Conservation (phyloP, 1,140 invertebrate genomes). For the Drosophila baimaii region DNA sequence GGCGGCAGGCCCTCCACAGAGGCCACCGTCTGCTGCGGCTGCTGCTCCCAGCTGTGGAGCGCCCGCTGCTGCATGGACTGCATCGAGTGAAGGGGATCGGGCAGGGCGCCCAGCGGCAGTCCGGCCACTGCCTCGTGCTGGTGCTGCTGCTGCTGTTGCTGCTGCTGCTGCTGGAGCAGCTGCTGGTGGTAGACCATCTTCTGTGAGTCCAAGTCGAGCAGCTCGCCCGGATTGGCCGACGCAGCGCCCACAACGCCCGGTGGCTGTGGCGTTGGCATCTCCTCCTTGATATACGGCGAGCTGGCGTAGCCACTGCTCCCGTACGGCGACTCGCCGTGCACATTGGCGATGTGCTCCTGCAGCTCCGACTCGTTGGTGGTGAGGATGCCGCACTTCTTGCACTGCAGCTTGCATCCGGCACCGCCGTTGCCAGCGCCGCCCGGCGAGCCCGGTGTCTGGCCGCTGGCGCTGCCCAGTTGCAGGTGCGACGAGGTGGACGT, state of each 20-base stretch:
- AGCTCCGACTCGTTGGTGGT: conserved; percentile 89
- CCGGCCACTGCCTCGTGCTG: conserved; percentile 57
- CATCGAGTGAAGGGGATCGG: conserved; percentile 80
- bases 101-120: conserved; percentile 48
- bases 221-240: conserved; percentile 86
- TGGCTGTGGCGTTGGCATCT: conserved; percentile 65
- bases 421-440: conserved; percentile 82
- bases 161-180: conserved; percentile 62
- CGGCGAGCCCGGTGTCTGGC: conserved; percentile 87
- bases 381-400: conserved; percentile 92
- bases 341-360: conserved; percentile 89
- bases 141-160: conserved; percentile 62
- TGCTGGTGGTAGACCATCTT: conserved; percentile 89
- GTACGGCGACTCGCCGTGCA: conserved; percentile 87
- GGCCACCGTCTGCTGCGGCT: conserved; percentile 30
- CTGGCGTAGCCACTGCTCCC: conserved; percentile 81
- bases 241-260: conserved; percentile 72
- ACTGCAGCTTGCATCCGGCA: conserved; percentile 85
- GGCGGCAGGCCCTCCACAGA: conserved; percentile 56
- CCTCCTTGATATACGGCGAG: conserved; percentile 83
- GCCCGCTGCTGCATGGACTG: conserved; percentile 82
- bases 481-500: conserved; percentile 76
- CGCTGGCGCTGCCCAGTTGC: conserved; percentile 62
- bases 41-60: conserved; percentile 76
- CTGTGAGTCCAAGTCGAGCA: conserved; percentile 94